Percentiles rank a stretch among this genome's conserved stretches.
Evolutionary conservation across 53 echinoderm and acorn worm species (phyloP).

Genomic region (Astropecten irregularis): DNA sequence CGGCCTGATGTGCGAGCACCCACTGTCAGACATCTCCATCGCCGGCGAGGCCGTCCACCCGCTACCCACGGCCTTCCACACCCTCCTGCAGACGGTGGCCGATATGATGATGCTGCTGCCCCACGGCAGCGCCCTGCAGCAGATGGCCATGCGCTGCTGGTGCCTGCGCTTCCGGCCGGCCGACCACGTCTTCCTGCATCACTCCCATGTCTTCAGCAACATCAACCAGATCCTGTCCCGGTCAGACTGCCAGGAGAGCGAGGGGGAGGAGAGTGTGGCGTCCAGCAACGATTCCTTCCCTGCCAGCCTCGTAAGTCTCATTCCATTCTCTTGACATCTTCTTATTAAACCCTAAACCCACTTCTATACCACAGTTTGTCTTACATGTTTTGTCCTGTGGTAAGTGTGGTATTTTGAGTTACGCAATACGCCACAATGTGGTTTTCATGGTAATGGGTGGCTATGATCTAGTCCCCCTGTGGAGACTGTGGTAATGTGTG

Average conservation of each 20-base stretch:
- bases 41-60: slow-evolving; percentile 91
- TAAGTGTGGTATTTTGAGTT: too few species aligned
- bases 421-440: too few species aligned
- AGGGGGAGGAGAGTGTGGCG: slow-evolving; percentile 65
- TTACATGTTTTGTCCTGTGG: not conserved
- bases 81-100: slow-evolving; percentile 90
- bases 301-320: slow-evolving; percentile 32
- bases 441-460: too few species aligned
- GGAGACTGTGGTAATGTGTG: too few species aligned
- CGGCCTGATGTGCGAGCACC: slow-evolving; percentile 92
- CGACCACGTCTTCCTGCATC: slow-evolving; percentile 93
- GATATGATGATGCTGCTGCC: slow-evolving; percentile 95
- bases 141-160: slow-evolving; percentile 98
- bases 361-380: not conserved
- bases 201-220: slow-evolving; percentile 97
- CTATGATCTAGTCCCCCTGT: too few species aligned
- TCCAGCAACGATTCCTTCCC: slow-evolving; percentile 65
- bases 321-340: not conserved
- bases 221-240: slow-evolving; percentile 93
- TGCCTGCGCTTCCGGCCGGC: slow-evolving; percentile 88
- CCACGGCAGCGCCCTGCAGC: slow-evolving; percentile 90
- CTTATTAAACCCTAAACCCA: not conserved
- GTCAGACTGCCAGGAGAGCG: slow-evolving; percentile 76
- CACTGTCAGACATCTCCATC: slow-evolving; percentile 86
- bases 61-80: slow-evolving; percentile 86